Base-by-base conservation (phyloP, 2,797 vertebrate genomes). In the Antennarius maculatus region DNA sequence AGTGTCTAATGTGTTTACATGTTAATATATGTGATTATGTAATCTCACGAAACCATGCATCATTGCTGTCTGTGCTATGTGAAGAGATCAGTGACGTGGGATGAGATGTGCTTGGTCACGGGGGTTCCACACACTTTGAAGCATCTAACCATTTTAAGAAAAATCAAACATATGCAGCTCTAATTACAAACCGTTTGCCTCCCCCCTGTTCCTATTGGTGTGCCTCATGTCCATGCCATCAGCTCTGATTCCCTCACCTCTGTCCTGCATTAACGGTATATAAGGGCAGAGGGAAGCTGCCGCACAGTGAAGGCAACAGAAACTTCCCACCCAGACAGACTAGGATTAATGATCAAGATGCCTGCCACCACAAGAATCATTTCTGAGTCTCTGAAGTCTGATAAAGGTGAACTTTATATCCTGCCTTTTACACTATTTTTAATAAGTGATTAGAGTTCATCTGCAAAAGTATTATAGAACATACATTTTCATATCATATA, bases 121-220 rank as follows among this genome's bases (percentile, higher is more conserved):
- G 50, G 53, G 52, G 68, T 52, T 51, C 64, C 34, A 13, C 10
- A 50, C 37, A 64, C 45, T 66, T 45, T 12, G 0, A 67, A 72
- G 66, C 69, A 73, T 71, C 62, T 1, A 50, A 76, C 77, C 87
- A 77, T 88, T 90, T 85, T 81, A 86, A 90, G 81, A 80, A 81
- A 85, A 89, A 88, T 66, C 52, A 49, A 54, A 76, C 49, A 71
- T 52, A 46, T 52, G 31, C 66, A 10, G 73, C 77, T 90, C 83
- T 29, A 1, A 47, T 88, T 76, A 85, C 82, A 69, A 42, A 34
- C 49, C 37, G 54, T 60, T 37, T 1, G 27, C 62, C 64, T 18
- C 71, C 52, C 23, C 51, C 62, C 66, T 53, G 63, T 53, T 74
- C 64, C 67, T 34, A 66, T 80, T 73, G 73, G 71, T 46, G 78